These are phyloP conservation scores for Hybognathus amarus DNA, from an alignment of 2,797 vertebrate genomes.

Conservation along the genomic window DNA sequence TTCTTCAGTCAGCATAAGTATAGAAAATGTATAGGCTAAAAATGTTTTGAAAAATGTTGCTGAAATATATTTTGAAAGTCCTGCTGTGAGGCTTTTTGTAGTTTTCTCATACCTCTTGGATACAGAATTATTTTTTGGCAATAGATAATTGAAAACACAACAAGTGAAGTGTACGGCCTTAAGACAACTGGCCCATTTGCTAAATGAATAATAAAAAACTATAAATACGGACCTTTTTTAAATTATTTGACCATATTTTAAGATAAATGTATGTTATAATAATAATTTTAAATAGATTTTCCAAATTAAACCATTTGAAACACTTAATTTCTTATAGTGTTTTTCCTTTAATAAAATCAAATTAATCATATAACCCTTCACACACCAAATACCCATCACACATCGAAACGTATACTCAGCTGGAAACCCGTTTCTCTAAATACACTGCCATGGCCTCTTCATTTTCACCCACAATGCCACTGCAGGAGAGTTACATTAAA, in stretches of 20 bases:
- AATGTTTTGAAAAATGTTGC: constrained; percentile 80
- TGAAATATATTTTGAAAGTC: constrained; percentile 84
- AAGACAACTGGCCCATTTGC: constrained; percentile 73
- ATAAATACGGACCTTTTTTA: too few relatives aligned
- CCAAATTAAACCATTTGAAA: neutral
- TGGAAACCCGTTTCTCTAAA: constrained; percentile 20
- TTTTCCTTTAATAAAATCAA: neutral
- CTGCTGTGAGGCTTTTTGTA: constrained; percentile 85
- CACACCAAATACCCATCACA: neutral
- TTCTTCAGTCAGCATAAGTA: constrained; percentile 25
- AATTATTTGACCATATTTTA: too few relatives aligned
- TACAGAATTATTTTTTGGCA: constrained; percentile 86
- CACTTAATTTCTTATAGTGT: neutral
- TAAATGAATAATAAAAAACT: constrained; percentile 80
- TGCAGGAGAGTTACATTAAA: constrained; percentile 34
- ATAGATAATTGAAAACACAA: constrained; percentile 91
- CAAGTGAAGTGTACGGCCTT: constrained; percentile 78
- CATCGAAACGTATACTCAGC: neutral
- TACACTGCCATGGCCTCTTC: constrained; percentile 7
- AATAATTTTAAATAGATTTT: neutral
- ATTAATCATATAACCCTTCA: neutral
- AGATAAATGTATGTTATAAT: too few relatives aligned
- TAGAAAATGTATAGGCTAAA: constrained; percentile 62
- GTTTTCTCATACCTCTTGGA: constrained; percentile 88
- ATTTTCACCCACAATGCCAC: constrained; percentile 24